Evolutionary conservation across 2,113 vertebrate species (phyloP).

Genomic region (Brachypteracias leptosomus): DNA sequence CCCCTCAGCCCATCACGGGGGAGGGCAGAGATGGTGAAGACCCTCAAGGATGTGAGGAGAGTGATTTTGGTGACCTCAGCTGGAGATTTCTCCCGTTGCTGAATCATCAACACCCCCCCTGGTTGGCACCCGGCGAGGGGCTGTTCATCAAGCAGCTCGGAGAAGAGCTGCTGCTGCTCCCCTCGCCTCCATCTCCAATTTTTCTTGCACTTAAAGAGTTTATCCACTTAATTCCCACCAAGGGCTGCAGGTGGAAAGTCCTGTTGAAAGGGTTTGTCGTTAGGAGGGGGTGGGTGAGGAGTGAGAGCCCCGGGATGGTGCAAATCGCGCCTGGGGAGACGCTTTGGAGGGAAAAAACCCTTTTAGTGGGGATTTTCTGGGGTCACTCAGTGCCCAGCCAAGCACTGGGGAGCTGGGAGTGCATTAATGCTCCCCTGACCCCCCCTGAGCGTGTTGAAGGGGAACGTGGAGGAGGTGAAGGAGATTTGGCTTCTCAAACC

Average conservation of each 20-base stretch:
- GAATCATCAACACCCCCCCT: not conserved
- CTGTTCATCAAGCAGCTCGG: too few relatives aligned
- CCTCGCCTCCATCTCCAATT: not conserved
- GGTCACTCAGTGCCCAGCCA: too few relatives aligned
- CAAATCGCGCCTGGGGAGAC: too few relatives aligned
- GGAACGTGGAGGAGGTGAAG: too few relatives aligned
- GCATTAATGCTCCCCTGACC: too few relatives aligned
- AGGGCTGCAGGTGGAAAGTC: constrained; percentile 23
- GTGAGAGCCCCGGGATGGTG: too few relatives aligned
- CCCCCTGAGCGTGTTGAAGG: too few relatives aligned
- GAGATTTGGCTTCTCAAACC: too few relatives aligned
- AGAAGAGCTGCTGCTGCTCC: not conserved
- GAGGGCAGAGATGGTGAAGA: not conserved
- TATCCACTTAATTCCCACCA: not conserved
- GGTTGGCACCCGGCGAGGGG: not conserved
- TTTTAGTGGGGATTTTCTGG: too few relatives aligned
- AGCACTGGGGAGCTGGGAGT: too few relatives aligned
- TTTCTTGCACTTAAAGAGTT: not conserved
- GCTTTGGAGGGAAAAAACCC: too few relatives aligned
- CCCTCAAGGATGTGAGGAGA: not conserved
- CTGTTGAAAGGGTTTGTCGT: not conserved
- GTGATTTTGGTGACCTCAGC: not conserved
- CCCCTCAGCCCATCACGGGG: not conserved
- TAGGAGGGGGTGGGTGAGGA: not conserved
- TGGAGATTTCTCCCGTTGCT: not conserved